Percentiles rank a stretch among this genome's conserved stretches.
phyloP scores from a whole-genome alignment of 2,113 vertebrate genomes.

The Chloropsis hardwickii region DNA sequence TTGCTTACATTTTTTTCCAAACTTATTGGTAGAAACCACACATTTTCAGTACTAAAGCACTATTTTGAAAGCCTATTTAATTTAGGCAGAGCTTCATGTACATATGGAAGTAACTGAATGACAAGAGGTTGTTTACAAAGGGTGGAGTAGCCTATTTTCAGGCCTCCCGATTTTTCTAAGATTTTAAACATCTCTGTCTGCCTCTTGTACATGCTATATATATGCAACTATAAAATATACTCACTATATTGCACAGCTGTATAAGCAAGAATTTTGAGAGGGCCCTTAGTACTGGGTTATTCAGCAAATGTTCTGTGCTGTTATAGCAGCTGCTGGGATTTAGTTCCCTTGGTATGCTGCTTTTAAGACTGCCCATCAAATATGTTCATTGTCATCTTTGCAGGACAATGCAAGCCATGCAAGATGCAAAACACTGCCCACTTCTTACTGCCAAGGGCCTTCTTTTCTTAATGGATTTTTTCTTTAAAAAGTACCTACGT shows the following conservation, averaged over 20 bases:
- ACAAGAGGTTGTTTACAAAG: slow-evolving; percentile 21
- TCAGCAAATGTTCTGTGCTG: slow-evolving; percentile 10
- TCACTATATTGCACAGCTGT: slow-evolving; percentile 18
- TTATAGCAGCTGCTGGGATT: slow-evolving; percentile 65
- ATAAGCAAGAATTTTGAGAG: slow-evolving; percentile 53
- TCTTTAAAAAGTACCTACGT: background rate
- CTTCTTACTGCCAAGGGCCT: background rate
- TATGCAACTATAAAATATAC: background rate
- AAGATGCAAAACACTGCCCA: background rate
- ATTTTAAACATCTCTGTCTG: slow-evolving; percentile 1
- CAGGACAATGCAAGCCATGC: background rate
- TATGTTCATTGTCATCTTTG: slow-evolving; percentile 1
- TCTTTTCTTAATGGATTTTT: background rate
- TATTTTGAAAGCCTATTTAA: background rate
- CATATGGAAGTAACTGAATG: slow-evolving; percentile 4
- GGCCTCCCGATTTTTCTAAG: background rate
- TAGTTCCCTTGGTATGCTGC: slow-evolving; percentile 11
- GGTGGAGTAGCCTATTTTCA: slow-evolving; percentile 20
- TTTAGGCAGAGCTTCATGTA: background rate
- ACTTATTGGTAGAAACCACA: background rate
- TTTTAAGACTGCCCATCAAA: slow-evolving; percentile 19
- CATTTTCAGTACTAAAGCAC: background rate
- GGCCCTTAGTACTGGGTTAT: background rate
- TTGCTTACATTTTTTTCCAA: background rate
- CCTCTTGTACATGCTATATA: background rate